Evolutionary conservation across 2,797 vertebrate species (phyloP).

Genomic region (Carapus acus): DNA sequence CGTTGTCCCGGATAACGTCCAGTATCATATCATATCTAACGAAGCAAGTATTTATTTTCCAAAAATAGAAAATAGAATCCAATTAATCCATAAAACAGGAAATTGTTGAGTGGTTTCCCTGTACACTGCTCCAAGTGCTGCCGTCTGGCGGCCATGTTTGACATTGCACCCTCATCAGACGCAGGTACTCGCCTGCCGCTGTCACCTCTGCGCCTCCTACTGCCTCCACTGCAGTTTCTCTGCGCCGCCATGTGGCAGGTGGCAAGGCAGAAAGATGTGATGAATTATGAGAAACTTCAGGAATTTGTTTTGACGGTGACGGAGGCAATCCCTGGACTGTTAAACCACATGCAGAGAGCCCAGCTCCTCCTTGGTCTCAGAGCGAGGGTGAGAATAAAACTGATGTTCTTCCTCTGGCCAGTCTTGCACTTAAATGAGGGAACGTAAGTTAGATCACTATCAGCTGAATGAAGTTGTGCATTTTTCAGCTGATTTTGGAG

Average conservation of each 20-base stretch:
- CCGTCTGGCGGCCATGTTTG: slow-evolving; percentile 20
- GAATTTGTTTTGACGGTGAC: slow-evolving; percentile 73
- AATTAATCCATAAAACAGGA: no score
- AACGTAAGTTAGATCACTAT: not conserved
- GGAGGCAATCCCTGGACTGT: slow-evolving; percentile 68
- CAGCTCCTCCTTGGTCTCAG: slow-evolving; percentile 66
- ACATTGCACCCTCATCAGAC: slow-evolving; percentile 21
- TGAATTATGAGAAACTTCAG: slow-evolving; percentile 72
- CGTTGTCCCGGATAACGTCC: no score
- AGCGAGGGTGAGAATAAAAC: slow-evolving; percentile 52
- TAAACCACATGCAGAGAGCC: slow-evolving; percentile 70
- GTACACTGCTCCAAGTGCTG: not conserved
- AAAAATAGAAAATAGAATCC: no score
- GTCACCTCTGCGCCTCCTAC: slow-evolving; percentile 66
- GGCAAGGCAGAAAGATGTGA: slow-evolving; percentile 64
- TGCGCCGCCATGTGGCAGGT: slow-evolving; percentile 78
- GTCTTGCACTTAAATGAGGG: not conserved
- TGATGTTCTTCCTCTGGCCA: not conserved
- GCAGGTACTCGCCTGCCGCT: slow-evolving; percentile 51
- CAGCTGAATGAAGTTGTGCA: slow-evolving; percentile 1
- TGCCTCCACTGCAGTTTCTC: slow-evolving; percentile 70
- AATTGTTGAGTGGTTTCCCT: not conserved
- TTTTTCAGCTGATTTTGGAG: slow-evolving; percentile 70
- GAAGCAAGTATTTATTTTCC: no score
- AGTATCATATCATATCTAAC: no score